Evolutionary conservation across 2,888 invertebrate genomes (phyloP), one percentile per base, ranked within the genome.

Genomic region (Scelioninae gen. 2): DNA sequence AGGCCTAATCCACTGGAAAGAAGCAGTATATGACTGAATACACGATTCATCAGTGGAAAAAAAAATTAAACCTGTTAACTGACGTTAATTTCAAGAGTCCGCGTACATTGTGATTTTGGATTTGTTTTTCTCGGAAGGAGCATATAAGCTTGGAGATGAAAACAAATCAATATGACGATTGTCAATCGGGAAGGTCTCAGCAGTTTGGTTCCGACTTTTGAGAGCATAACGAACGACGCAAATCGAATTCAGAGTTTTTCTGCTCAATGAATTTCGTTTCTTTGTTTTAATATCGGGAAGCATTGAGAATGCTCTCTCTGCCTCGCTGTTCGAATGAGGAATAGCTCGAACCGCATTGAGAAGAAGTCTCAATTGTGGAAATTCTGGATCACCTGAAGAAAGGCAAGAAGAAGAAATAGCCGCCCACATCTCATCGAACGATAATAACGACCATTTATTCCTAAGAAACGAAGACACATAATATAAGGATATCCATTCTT

Each of bases 1-100:
- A 55, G 55, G 50, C 65, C 68, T 53, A 39, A 52, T 63, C 57
- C 61, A 55, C 63, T 1, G 1, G 2, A 13, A 41, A 16, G 9
- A 2, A 2, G 41, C 3, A 16, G 2, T 5, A 41, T 1, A 41
- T 7, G 18, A 16, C 4, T 1, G 18, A 7, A 1, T 10, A 15
- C 6, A 11, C n/a, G n/a, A n/a, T n/a, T n/a, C n/a, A 37, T 7
- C 1, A 37, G 1, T 11, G 11, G 3, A 37, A 11, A 37, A 37
- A 4, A 4, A 13, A 4, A 37, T 4, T 13, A 31, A 31, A 25
- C 6, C 25, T 6, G 25, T 4, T 4, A 25, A 25, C 3, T 6
- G 6, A 25, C 6, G 25, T 4, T 11, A 35, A 10, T 3, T 35
- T 35, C 10, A 6, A 6, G 35, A 35, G 10, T 10, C 9, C 28